Evolutionary conservation across 2,797 vertebrate genomes (phyloP).

Genomic region (Benthosema pterotum): DNA sequence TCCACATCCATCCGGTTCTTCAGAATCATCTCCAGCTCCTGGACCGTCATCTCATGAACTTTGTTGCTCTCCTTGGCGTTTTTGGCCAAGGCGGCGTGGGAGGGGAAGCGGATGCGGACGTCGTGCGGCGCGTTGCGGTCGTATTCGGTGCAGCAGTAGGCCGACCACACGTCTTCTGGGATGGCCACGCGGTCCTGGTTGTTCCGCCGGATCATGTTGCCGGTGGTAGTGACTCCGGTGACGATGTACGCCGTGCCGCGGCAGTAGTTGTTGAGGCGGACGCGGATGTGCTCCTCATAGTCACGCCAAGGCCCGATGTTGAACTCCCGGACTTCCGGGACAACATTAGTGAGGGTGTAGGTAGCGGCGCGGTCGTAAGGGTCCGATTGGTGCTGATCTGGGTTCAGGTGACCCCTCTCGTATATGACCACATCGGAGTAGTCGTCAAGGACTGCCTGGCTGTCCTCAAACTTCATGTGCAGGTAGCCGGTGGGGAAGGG

Average conservation of each 20-base stretch:
- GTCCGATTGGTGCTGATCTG: slow-evolving; percentile 75
- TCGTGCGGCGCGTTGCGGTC: slow-evolving; percentile 70
- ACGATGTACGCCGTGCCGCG: slow-evolving; percentile 69
- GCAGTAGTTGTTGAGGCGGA: slow-evolving; percentile 78
- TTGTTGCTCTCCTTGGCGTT: slow-evolving; percentile 70
- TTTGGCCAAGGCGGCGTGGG: slow-evolving; percentile 64
- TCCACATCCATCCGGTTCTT: slow-evolving; percentile 66
- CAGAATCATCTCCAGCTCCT: slow-evolving; percentile 70
- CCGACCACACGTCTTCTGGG: slow-evolving; percentile 75
- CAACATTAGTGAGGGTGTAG: slow-evolving; percentile 76
- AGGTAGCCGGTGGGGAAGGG: slow-evolving; percentile 74
- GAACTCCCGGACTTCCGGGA: slow-evolving; percentile 73
- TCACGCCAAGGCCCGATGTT: slow-evolving; percentile 72
- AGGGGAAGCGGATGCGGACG: slow-evolving; percentile 65
- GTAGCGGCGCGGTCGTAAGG: slow-evolving; percentile 71
- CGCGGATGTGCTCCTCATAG: slow-evolving; percentile 64
- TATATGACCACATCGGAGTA: slow-evolving; percentile 75
- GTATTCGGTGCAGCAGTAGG: slow-evolving; percentile 78
- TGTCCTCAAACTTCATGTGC: slow-evolving; percentile 80
- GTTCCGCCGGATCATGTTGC: slow-evolving; percentile 74
- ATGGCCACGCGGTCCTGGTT: slow-evolving; percentile 76
- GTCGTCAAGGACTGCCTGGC: slow-evolving; percentile 73
- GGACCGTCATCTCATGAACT: slow-evolving; percentile 67
- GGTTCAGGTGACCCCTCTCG: slow-evolving; percentile 75
- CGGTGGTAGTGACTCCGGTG: slow-evolving; percentile 72